phyloP scores from a whole-genome alignment of 1,140 invertebrate species.

The Leptinotarsa undecemlineata region DNA sequence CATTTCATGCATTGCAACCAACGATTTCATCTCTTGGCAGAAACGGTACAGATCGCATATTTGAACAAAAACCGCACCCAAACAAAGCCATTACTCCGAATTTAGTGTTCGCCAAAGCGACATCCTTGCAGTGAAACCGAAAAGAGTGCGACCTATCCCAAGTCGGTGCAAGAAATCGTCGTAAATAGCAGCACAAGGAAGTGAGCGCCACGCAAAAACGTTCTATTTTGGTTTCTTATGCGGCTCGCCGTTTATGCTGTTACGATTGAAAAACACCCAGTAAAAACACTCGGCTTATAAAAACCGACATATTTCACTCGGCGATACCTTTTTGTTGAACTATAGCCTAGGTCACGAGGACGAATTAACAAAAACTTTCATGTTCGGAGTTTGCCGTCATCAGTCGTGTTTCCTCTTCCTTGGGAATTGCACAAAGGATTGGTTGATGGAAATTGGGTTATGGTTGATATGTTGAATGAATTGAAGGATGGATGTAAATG shows the following conservation, averaged over 20 bases:
- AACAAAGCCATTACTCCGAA: slow-evolving; percentile 2
- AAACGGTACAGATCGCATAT: neutral
- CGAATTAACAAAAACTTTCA: neutral
- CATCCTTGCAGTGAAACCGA: neutral
- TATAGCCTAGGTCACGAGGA: slow-evolving; percentile 8
- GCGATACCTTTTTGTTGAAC: neutral
- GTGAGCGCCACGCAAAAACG: slow-evolving; percentile 38
- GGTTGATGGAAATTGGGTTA: too few relatives aligned
- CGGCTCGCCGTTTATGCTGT: neutral
- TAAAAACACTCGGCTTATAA: slow-evolving; percentile 33
- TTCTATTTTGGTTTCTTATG: slow-evolving; percentile 46
- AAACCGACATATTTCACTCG: slow-evolving; percentile 38
- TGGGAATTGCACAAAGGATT: too few relatives aligned
- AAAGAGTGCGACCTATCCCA: slow-evolving; percentile 27
- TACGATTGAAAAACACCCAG: slow-evolving; percentile 32
- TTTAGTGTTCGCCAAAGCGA: neutral
- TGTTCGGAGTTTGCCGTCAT: too few relatives aligned
- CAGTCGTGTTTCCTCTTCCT: too few relatives aligned
- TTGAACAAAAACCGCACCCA: neutral
- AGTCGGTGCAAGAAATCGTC: slow-evolving; percentile 32
- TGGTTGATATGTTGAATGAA: too few relatives aligned
- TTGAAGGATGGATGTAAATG: too few relatives aligned
- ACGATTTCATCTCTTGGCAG: neutral
- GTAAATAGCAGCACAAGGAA: slow-evolving; percentile 34
- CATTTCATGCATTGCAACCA: too few relatives aligned